Evolutionary conservation across 2,888 invertebrate species (phyloP).

Genomic region (Erebia ligea): DNA sequence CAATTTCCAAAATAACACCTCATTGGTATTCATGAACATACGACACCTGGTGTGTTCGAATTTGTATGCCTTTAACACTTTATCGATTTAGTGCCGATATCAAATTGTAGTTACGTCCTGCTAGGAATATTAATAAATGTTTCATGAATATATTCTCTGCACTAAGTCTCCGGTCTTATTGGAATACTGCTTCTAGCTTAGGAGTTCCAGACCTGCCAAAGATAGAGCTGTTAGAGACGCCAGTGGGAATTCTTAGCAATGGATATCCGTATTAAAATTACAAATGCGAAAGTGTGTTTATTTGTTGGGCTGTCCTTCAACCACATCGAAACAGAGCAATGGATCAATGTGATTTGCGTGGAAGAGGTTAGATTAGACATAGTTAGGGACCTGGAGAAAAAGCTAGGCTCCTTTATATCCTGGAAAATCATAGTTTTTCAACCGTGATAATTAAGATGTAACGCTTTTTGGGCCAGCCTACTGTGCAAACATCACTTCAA

Average conservation of each 20-base stretch:
- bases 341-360: too few species aligned
- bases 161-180: constrained; percentile 1
- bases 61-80: constrained; percentile 66
- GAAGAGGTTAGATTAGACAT: too few species aligned
- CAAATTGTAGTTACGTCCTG: constrained; percentile 66
- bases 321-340: too few species aligned
- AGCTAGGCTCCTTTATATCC: too few species aligned
- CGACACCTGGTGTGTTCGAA: constrained; percentile 56
- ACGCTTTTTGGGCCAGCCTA: too few species aligned
- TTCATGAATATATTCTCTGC: constrained; percentile 24
- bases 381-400: too few species aligned
- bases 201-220: not conserved
- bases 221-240: not conserved
- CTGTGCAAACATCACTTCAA: too few species aligned
- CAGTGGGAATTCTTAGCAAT: not conserved
- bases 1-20: constrained; percentile 52
- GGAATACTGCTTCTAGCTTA: not conserved
- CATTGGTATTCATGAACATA: constrained; percentile 61
- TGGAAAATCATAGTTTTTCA: too few species aligned
- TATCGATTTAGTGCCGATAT: constrained; percentile 77
- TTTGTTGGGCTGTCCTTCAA: too few species aligned
- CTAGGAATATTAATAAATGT: constrained; percentile 22
- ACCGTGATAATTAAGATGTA: too few species aligned
- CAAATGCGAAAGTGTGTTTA: too few species aligned
- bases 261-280: too few species aligned